Base-by-base conservation (phyloP, 2,113 vertebrate genomes). In the Misgurnus mizolepis region DNA sequence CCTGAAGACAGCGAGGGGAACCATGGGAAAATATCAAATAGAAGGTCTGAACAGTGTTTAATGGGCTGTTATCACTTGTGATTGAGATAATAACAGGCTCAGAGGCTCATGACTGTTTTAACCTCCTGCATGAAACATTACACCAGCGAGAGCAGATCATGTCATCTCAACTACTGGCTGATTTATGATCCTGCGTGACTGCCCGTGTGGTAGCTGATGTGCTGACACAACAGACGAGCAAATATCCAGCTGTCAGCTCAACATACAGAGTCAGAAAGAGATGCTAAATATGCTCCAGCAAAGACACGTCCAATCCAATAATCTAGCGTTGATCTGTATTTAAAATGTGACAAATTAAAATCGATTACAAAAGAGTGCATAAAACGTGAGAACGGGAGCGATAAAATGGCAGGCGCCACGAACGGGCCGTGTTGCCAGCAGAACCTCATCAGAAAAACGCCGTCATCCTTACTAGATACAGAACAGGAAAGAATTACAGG, bases 71-170 rank as follows among this genome's bases (percentile, higher is more conserved):
- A 76, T 76, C 70, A 67, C 43, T 11, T 45, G 47, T 18, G n/a
- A 84, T 71, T 79, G 80, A 84, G 65, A 75, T 81, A 66, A 76
- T 82, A 79, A 82, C 76, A 22, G 75, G 10, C 71, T 82, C 69
- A 82, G 60, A 71, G 18, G 78, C 75, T 76, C 83, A 76, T 61
- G 55, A 61, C 71, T 76, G 53, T 49, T 79, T 68, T 73, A 11
- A 73, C 53, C 74, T 77, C 34, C 18, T 60, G 62, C n/a, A 76
- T 17, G 76, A 82, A 84, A 82, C 76, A 49, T 76, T 73, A 82
- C 50, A 81, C 76, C 15, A 65, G 56, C 2, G 49, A 45, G 80
- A 82, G 69, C 66, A 76, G 74, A 76, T 76, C 47, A 43, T 79
- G 83, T 71, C 70, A 69, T 79, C 66, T 70, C 74, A 79, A 79